Base-by-base conservation (phyloP, 1,140 invertebrate genomes). In the Drosophila sechellia region DNA sequence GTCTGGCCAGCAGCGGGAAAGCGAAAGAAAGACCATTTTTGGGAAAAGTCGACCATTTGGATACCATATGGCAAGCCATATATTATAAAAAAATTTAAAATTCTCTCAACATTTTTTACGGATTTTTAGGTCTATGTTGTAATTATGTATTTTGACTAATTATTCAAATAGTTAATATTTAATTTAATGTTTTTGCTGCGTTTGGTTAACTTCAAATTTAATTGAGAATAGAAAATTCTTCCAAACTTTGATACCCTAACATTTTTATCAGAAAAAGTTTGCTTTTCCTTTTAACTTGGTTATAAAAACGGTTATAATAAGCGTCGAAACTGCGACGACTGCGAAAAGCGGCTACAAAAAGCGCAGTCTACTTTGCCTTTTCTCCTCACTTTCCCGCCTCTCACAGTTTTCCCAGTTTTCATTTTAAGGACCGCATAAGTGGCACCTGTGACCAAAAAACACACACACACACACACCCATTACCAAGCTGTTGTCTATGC, bases 301-400 rank as follows among this genome's bases (percentile, higher is more conserved):
- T 77, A 77, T 77, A 80, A 85, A 84, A 84, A 80, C 54, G 43
- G 65, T 84, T 85, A 84, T 84, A 85, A 84, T 84, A 84, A 85
- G 81, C 81, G 81, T 42, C 77, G 34, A 60, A 60, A 48, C 56
- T 43, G 57, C 42, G 45, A 39, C 57, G 48, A 52, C 74, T 48
- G 52, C 43, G 40, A 65, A 60, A 79, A 71, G 71, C 35, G 31
- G 68, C 43, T 40, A 66, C 61, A 57, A 70, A 70, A 70, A 70
- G 50, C 65, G 64, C 68, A 70, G 68, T 70, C 68, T 57, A 70
- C 68, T 49, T 48, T 68, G 72, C 79, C 72, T 57, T 66, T 45
- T 27, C 37, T 22, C 13, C 20, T 22, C 27, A 34, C 10, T 39
- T 34, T 50, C 12, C 15, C 11, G 11, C 15, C 37, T 39, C 37